phyloP scores from a whole-genome alignment of 2,888 invertebrate species.

The Drosophila subquinaria region DNA sequence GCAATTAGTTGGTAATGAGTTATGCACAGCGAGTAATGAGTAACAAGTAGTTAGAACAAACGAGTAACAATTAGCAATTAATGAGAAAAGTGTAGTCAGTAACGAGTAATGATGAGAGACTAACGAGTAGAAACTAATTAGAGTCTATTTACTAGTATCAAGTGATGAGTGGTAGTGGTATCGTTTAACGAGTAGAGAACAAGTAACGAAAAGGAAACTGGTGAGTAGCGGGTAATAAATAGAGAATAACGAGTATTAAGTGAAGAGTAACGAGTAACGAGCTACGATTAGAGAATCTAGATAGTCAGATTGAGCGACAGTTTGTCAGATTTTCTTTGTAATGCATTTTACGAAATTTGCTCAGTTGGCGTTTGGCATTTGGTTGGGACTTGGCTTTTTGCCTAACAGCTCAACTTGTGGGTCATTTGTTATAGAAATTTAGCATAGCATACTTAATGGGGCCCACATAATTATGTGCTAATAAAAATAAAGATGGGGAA shows the following conservation, averaged over 20 bases:
- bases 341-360: conserved; percentile 50
- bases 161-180: background rate
- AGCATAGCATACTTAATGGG: conserved; percentile 32
- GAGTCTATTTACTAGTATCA: background rate
- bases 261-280: background rate
- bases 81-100: background rate
- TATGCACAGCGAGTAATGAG: too few relatives aligned
- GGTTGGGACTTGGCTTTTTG: conserved; percentile 22
- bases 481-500: conserved; percentile 15
- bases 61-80: background rate
- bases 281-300: background rate
- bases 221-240: background rate
- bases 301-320: background rate
- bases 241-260: too few relatives aligned
- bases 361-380: conserved; percentile 5
- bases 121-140: background rate
- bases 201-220: background rate
- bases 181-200: background rate
- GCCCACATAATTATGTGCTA: conserved; percentile 59
- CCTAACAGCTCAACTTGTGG: conserved; percentile 48
- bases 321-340: conserved; percentile 42
- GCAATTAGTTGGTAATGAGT: too few relatives aligned
- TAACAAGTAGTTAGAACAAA: background rate
- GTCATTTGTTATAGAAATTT: conserved; percentile 44
- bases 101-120: background rate